Conservation (phyloP, 2,113 vertebrate species). For the Thomomys bottae region DNA sequence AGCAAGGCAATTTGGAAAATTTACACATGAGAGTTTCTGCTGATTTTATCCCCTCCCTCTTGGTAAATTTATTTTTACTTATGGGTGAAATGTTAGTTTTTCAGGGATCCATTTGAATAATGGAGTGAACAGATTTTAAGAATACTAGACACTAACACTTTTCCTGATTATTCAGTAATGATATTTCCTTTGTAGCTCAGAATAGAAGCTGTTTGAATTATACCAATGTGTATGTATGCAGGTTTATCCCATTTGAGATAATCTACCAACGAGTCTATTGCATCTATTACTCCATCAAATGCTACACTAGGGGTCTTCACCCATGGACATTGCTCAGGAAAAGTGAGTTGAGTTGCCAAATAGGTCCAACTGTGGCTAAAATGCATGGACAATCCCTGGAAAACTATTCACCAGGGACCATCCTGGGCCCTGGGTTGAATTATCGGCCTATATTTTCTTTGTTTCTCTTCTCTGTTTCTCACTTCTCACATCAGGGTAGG, state of each 20-base stretch:
- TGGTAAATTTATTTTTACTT: slow-evolving; percentile 6
- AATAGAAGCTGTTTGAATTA: neutral
- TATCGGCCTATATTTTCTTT: neutral
- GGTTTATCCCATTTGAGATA: neutral
- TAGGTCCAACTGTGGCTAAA: neutral
- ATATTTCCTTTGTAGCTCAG: neutral
- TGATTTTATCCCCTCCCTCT: neutral
- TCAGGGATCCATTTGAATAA: slow-evolving; percentile 33
- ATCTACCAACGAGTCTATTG: neutral
- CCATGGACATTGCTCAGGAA: neutral
- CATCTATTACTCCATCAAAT: neutral
- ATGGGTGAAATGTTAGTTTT: neutral
- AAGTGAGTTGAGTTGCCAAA: neutral
- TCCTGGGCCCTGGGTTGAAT: too few species aligned
- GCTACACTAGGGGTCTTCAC: neutral
- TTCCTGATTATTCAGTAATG: neutral
- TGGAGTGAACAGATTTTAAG: neutral
- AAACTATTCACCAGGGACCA: neutral
- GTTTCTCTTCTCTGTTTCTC: too few species aligned
- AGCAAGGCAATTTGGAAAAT: neutral
- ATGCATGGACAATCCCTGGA: neutral
- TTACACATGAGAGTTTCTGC: neutral
- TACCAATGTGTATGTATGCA: neutral
- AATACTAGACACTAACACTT: neutral
- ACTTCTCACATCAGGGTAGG: neutral